A percentile compares a stretch with the other conserved stretches of the same genome.
Conservation (phyloP, 2,113 vertebrate genomes). For the Thermophis baileyi region DNA sequence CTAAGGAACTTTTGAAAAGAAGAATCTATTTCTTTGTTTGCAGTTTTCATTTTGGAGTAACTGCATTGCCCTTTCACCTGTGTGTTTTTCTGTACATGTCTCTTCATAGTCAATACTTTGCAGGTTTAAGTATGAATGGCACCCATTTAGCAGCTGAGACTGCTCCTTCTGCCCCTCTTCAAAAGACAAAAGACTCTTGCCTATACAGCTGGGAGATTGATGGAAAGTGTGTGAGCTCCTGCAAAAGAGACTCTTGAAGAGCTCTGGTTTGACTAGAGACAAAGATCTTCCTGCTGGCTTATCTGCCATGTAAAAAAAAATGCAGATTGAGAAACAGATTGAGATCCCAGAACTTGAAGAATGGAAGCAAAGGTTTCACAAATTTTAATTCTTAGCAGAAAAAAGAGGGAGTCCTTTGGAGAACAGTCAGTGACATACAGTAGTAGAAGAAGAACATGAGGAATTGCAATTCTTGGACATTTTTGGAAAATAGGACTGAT, state of each 20-base stretch:
- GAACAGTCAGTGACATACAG: neutral
- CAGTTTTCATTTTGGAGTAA: conserved; percentile 52
- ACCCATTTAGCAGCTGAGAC: neutral
- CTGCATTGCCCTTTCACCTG: conserved; percentile 17
- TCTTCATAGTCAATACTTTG: neutral
- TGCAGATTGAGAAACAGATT: neutral
- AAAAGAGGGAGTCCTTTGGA: neutral
- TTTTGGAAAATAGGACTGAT: neutral
- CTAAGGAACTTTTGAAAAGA: conserved; percentile 46
- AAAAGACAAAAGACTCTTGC: neutral
- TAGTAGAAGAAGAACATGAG: neutral
- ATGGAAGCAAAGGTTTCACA: neutral
- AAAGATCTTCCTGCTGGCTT: neutral
- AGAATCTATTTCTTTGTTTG: conserved; percentile 50
- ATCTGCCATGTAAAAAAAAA: neutral
- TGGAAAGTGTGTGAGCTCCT: neutral
- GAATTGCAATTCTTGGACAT: neutral
- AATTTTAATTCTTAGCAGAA: neutral
- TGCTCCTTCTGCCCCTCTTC: neutral
- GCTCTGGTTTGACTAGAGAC: neutral
- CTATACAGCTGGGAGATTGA: neutral
- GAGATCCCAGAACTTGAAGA: neutral
- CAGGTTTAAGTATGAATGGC: neutral
- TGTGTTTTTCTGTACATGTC: neutral
- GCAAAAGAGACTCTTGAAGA: neutral